Base-by-base conservation (phyloP, 2,113 vertebrate species). In the Callipepla californica region DNA sequence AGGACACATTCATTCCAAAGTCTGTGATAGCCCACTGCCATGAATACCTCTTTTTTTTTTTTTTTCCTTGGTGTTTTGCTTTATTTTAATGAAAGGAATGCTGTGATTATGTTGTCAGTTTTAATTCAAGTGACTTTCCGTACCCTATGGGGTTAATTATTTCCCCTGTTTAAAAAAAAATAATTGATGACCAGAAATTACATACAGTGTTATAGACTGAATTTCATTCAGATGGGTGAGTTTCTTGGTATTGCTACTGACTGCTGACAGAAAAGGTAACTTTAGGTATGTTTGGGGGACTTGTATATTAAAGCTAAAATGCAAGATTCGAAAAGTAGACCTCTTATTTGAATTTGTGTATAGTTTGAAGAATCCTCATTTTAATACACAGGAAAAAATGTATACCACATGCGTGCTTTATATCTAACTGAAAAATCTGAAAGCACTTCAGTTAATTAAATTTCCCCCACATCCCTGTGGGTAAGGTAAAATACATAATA, bases 41-140 rank as follows among this genome's bases (percentile, higher is more conserved):
- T 85, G 94, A 95, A 93, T 96, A 94, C 32, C 69, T 16, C 4
- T 51, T 89, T 75, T 67, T 62, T 42, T 65, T 72, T 3, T 51
- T 51, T 51, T 51, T 67, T 19, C 73, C 36, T 40, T 62, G 20
- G 11, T 42, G 19, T 57, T 93, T 80, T 77, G 50, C 53, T 34
- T 47, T 59, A 65, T 87, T 89, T 93, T 67, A 47, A 82, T 80
- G 36, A 34, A 77, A 89, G 65, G 5, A 16, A 38, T 21, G 85
- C 38, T 9, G 8, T 59, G 57, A 18, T 15, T 9, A 11, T 74
- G 32, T 38, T 75, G 10, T 77, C 9, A 44, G 1, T 63, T 85
- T 32, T 77, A 57, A 55, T 66, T 92, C 40, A 79, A 51, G 8
- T 75, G 28, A 40, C 42, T 92, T 82, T 80, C 11, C 12, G 3